Conservation (phyloP, 64 coral and sea anemone genomes). For the Actinia equina region DNA sequence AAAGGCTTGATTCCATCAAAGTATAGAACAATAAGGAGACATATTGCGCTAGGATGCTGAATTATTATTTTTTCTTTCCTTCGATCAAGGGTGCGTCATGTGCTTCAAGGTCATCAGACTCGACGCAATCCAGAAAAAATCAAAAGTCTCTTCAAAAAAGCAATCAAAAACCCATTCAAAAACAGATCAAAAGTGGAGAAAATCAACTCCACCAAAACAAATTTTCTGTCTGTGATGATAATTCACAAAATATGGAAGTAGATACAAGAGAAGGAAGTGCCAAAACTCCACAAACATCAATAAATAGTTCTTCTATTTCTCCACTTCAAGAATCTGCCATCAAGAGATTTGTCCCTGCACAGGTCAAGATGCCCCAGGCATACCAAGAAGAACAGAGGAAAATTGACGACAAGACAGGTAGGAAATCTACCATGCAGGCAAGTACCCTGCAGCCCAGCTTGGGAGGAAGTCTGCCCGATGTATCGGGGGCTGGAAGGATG, state of each 20-base stretch:
- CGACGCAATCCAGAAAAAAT: background rate
- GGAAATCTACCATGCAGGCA: too few relatives aligned
- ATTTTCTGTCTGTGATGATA: background rate
- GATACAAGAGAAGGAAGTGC: background rate
- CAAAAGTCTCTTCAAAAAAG: background rate
- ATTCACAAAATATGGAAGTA: background rate
- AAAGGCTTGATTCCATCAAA: too few relatives aligned
- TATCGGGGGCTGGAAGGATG: background rate
- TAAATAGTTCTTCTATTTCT: background rate
- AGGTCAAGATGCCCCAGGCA: conserved; percentile 6
- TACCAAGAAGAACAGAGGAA: background rate
- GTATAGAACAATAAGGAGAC: too few relatives aligned
- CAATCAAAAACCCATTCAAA: background rate
- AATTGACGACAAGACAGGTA: background rate
- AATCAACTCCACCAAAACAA: background rate
- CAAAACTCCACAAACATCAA: background rate
- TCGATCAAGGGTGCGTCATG: background rate
- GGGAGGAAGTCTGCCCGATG: background rate
- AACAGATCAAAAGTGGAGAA: background rate
- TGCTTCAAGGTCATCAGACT: background rate
- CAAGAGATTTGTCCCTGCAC: background rate
- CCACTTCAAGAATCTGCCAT: background rate
- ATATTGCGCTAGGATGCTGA: too few relatives aligned
- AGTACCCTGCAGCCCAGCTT: background rate
- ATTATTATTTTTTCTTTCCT: background rate